These are phyloP conservation scores for Pavo muticus DNA, from an alignment of 2,113 vertebrate genomes.

Conservation along the genomic window DNA sequence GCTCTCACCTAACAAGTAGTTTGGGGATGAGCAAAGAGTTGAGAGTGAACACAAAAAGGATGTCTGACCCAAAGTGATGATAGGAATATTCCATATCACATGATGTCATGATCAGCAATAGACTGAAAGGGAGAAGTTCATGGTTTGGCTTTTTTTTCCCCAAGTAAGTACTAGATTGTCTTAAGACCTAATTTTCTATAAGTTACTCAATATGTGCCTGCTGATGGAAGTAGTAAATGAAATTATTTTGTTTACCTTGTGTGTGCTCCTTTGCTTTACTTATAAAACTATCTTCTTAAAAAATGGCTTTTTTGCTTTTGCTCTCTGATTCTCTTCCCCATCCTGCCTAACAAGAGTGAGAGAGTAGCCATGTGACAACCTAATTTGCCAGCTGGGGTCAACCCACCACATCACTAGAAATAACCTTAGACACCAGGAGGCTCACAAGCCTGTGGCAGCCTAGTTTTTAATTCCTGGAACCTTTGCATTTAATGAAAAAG, in stretches of 20 bases:
- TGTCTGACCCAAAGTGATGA: neutral
- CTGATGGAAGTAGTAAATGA: neutral
- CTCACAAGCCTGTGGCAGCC: neutral
- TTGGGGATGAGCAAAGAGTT: neutral
- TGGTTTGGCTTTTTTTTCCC: neutral
- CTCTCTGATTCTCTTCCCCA: neutral
- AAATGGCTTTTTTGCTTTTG: neutral
- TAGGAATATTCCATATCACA: neutral
- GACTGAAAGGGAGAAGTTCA: neutral
- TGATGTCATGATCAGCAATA: neutral
- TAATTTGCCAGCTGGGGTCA: neutral
- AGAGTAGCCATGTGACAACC: fast-evolving
- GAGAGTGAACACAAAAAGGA: neutral
- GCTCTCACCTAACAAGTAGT: fast-evolving
- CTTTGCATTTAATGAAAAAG: neutral
- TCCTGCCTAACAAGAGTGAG: fast-evolving
- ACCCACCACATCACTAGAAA: neutral
- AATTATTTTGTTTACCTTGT: neutral
- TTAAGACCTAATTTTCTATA: neutral
- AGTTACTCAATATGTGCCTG: neutral
- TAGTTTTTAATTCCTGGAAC: neutral
- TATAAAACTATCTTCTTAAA: neutral
- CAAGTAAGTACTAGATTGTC: fast-evolving
- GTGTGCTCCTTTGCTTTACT: neutral
- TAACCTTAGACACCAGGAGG: neutral